Conservation (phyloP, 2,797 vertebrate species). For the Gymnopithys bicolor region DNA sequence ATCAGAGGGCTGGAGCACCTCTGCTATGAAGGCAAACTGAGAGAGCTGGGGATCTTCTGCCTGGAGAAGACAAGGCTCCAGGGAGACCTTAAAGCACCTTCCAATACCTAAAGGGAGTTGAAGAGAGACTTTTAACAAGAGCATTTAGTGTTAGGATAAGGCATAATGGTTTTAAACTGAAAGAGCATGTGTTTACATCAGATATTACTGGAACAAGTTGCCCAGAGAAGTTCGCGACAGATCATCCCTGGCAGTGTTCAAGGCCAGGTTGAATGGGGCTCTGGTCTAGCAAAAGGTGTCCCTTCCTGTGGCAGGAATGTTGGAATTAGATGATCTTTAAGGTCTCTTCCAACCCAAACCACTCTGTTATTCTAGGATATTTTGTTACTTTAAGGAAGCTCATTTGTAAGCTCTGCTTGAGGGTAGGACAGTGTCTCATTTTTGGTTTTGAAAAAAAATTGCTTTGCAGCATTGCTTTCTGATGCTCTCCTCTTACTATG, state of each 20-base stretch:
- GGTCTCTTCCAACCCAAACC: not conserved
- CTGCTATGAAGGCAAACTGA: not conserved
- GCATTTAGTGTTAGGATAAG: not conserved
- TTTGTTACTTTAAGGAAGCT: not conserved
- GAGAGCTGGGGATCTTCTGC: not conserved
- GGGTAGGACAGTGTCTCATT: not conserved
- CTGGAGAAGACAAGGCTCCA: not conserved
- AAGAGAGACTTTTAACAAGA: not conserved
- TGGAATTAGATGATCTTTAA: not conserved
- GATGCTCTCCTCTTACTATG: not conserved
- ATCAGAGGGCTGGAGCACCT: not conserved
- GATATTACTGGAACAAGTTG: not conserved
- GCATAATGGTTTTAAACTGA: not conserved
- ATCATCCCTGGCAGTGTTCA: not conserved
- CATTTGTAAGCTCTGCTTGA: not conserved
- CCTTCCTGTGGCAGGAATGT: not conserved
- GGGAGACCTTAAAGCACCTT: not conserved
- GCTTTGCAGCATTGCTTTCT: not conserved
- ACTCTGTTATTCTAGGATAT: not conserved
- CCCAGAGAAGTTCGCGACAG: not conserved
- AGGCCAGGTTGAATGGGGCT: not conserved
- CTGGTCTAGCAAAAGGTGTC: not conserved
- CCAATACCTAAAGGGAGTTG: not conserved
- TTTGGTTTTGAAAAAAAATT: not conserved
- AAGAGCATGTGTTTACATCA: not conserved